These are phyloP conservation scores for Eremobia ochroleuca DNA, from an alignment of 2,888 invertebrate species.

Conservation along the genomic window DNA sequence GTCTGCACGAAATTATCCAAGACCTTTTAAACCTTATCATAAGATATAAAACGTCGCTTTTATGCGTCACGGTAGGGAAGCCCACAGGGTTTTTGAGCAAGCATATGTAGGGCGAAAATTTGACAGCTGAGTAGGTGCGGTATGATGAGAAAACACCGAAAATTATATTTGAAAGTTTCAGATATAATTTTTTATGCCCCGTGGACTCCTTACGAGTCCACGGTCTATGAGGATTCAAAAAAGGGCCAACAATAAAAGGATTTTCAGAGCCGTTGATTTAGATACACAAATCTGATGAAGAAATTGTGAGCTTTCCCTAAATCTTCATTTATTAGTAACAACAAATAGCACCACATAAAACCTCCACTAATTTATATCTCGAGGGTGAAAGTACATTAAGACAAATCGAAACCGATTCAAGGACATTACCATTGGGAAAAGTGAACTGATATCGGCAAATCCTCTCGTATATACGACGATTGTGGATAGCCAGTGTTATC, in stretches of 20 bases:
- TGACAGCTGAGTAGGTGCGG: background rate
- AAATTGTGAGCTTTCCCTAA: background rate
- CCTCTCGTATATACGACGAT: constrained; percentile 11
- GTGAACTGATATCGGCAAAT: constrained; percentile 31
- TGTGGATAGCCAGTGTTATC: constrained; percentile 16
- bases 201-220: background rate
- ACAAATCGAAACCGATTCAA: constrained; percentile 39
- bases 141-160: background rate
- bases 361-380: constrained; percentile 2
- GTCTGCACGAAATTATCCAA: background rate
- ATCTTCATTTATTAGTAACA: background rate
- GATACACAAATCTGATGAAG: background rate
- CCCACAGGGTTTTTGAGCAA: too few species aligned
- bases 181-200: background rate
- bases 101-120: background rate
- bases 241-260: background rate
- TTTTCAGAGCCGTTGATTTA: background rate
- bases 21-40: background rate
- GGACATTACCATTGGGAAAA: constrained; percentile 26
- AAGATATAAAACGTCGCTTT: background rate
- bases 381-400: constrained; percentile 22
- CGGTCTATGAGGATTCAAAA: background rate
- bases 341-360: background rate
- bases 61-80: too few species aligned
- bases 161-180: background rate